Percentiles rank a stretch among this genome's conserved stretches.
These are phyloP conservation scores for Lepeophtheirus nordmannii DNA, from an alignment of 2,888 invertebrate genomes.

Conservation along the genomic window DNA sequence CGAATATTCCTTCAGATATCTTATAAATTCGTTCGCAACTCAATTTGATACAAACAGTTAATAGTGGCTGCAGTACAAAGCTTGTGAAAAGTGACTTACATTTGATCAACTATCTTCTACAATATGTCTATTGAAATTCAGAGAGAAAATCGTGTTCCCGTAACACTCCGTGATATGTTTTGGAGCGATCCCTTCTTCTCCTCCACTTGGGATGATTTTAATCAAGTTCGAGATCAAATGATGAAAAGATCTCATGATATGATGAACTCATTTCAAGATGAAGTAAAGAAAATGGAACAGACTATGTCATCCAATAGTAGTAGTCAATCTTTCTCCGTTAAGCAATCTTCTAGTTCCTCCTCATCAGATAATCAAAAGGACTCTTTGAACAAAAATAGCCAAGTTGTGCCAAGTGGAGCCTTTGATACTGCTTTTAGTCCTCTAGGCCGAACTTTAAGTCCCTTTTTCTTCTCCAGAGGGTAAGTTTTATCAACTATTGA, in stretches of 20 bases:
- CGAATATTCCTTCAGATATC: not conserved
- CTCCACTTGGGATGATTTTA: conserved; percentile 11
- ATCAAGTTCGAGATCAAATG: not conserved
- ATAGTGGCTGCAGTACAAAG: too few species aligned
- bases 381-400: too few species aligned
- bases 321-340: not conserved
- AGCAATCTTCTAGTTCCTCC: not conserved
- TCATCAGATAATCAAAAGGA: not conserved
- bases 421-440: not conserved
- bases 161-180: conserved; percentile 5
- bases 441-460: not conserved
- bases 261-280: not conserved
- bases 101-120: not conserved
- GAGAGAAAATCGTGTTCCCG: not conserved
- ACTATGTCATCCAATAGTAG: not conserved
- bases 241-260: not conserved
- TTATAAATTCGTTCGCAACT: too few species aligned
- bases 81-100: too few species aligned
- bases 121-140: not conserved
- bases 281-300: not conserved
- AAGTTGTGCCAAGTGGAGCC: too few species aligned
- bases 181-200: conserved; percentile 4
- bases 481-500: not conserved
- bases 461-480: not conserved
- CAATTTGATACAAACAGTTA: too few species aligned